These are phyloP conservation scores for Pseudococcus viburni DNA, from an alignment of 2,888 invertebrate genomes.

Conservation along the genomic window DNA sequence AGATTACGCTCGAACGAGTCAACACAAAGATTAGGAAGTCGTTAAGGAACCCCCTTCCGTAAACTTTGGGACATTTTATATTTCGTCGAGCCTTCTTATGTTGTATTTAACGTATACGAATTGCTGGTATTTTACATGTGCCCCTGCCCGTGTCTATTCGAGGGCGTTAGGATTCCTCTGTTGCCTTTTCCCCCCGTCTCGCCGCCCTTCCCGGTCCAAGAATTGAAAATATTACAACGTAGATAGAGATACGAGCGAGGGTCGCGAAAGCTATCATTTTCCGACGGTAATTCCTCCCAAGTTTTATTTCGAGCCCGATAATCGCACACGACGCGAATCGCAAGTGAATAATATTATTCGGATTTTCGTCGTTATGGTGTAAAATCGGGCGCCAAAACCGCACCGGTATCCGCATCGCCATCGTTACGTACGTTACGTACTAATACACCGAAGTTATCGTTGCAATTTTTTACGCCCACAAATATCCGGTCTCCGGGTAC, in stretches of 20 bases:
- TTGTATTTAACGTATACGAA: slow-evolving; percentile 50
- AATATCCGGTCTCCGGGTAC: neutral
- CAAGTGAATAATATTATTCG: slow-evolving; percentile 13
- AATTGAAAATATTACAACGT: slow-evolving; percentile 26
- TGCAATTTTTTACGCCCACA: neutral
- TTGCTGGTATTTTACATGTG: slow-evolving; percentile 40
- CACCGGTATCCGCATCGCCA: neutral
- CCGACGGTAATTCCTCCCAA: slow-evolving; percentile 14
- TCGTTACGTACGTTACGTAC: too few species aligned
- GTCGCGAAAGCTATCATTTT: slow-evolving; percentile 26
- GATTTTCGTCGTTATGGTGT: neutral
- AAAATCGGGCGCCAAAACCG: slow-evolving; percentile 23
- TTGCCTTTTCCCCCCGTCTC: neutral
- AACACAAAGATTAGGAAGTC: slow-evolving; percentile 52
- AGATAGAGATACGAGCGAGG: slow-evolving; percentile 7
- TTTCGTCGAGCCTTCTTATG: slow-evolving; percentile 51
- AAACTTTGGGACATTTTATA: slow-evolving; percentile 43
- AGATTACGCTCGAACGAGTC: slow-evolving; percentile 53
- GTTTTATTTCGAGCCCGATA: slow-evolving; percentile 36
- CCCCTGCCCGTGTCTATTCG: slow-evolving; percentile 8
- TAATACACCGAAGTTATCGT: neutral
- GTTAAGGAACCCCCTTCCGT: slow-evolving; percentile 43
- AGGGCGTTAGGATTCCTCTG: slow-evolving; percentile 19
- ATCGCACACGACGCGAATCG: neutral
- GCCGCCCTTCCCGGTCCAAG: neutral